These are phyloP conservation scores for Nomada flava DNA, from an alignment of 2,888 invertebrate species.

Conservation along the genomic window DNA sequence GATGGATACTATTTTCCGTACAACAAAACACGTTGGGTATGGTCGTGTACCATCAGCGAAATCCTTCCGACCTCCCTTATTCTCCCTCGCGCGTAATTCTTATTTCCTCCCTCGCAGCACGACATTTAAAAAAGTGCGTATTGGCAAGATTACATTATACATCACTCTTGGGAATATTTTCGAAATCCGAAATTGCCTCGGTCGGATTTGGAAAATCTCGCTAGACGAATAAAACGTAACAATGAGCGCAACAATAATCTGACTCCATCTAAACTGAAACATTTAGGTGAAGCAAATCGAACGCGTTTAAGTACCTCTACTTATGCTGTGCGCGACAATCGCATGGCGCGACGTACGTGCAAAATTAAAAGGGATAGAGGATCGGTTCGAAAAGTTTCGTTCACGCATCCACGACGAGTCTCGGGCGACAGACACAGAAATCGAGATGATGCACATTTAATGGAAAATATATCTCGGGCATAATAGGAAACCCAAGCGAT, in stretches of 20 bases:
- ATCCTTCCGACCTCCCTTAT: background rate
- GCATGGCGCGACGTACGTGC: conserved; percentile 2
- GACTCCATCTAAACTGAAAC: conserved; percentile 82
- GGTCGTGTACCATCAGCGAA: background rate
- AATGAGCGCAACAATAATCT: conserved; percentile 72
- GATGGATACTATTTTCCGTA: background rate
- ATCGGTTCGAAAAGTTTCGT: conserved; percentile 34
- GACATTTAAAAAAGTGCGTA: conserved; percentile 64
- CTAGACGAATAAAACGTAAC: conserved; percentile 67
- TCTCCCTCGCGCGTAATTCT: conserved; percentile 6
- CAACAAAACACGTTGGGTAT: background rate
- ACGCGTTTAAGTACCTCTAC: conserved; percentile 49
- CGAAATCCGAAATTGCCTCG: conserved; percentile 65
- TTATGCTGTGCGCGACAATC: background rate
- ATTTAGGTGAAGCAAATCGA: conserved; percentile 83
- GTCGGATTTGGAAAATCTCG: conserved; percentile 77
- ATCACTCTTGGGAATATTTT: conserved; percentile 70
- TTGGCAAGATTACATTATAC: conserved; percentile 78
- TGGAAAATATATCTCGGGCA: no score
- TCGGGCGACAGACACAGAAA: background rate
- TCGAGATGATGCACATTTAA: background rate
- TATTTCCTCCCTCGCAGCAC: conserved; percentile 15
- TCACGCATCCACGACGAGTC: background rate
- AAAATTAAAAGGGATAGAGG: conserved; percentile 14
- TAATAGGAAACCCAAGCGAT: no score